Evolutionary conservation across 2,113 vertebrate species (phyloP), one percentile per base, ranked within the genome.

Genomic region (Semnornis frantzii): DNA sequence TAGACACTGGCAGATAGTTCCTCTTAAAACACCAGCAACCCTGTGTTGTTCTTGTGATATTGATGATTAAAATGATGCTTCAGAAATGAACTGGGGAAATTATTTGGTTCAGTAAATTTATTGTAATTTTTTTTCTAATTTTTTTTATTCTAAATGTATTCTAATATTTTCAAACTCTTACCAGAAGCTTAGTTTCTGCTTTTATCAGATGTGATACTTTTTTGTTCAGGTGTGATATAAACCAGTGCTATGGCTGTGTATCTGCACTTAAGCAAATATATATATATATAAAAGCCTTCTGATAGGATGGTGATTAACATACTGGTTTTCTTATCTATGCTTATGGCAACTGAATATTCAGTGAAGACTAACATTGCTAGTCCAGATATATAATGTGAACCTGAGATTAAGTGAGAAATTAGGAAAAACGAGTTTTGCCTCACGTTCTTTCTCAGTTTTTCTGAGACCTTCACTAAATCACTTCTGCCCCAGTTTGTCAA

Each of bases 1-100:
- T 89, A 94, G 66, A 57, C 63, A 59, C 13, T 79, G 85, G 75
- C 69, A 83, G 76, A n/a, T 48, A 65, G 46, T 62, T 88, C 79
- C 44, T n/a, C 39, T 85, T 81, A 89, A 87, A 95, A 92, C 34
- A 92, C 23, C 37, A 91, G 23, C 69, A 91, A 31, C 65, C 18
- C 76, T 33, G 8, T 42, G 57, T 77, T 77, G 60, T 64, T 63
- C 30, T 9, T 7, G 14, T 70, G 33, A n/a, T 87, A 58, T 10
- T 62, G 76, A 64, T 81, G 23, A 94, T 42, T 75, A 62, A 85
- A 94, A 71, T 66, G 7, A 79, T 62, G n/a, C 39, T 92, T 90
- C 62, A 88, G 62, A 83, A 91, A 90, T 90, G 77, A 94, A 39
- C 76, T 33, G 19, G 24, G 24, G 8, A 88, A 90, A 91, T 7